Base-by-base conservation (phyloP, 2,888 invertebrate genomes). In the Phengaris alcon region DNA sequence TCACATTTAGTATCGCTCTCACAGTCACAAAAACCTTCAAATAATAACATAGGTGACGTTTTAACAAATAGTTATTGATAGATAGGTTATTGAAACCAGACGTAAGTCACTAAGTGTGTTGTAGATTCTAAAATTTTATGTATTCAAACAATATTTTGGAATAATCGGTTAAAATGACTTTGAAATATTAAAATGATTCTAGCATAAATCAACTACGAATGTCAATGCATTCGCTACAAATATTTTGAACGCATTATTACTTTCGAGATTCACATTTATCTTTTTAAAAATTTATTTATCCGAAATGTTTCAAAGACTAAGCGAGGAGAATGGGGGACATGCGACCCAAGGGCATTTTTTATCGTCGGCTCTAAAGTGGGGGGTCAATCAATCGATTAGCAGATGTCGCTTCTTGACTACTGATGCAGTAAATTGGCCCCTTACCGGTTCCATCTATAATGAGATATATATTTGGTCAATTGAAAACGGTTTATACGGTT, bases 351-450 rank as follows among this genome's bases (percentile, higher is more conserved):
- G 82, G 86, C 84, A 86, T 86, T 90, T 90, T 90, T 88, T 91
- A 87, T 85, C 87, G 84, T 78, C 82, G 83, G 79, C 83, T 82
- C 81, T 83, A 88, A 90, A 87, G 88, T 87, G 86, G 88, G 35
- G 70, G 89, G 89, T 89, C 90, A 91, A 91, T 91, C 91, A 90
- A 91, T 92, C 92, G 91, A 92, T 93, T 91, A 91, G 87, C 90
- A 91, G 90, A 91, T 89, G 92, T 90, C 90, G 88, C 88, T 84
- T 85, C 89, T 88, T 89, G 91, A 86, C 90, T 90, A 89, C 87
- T 90, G 89, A 87, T 83, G 90, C 91, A 90, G 85, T 88, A 92
- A 92, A 93, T 93, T 91, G 91, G 85, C 83, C 87, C 87, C 84
- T 90, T 87, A 87, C 86, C 85, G 84, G 82, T 74, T 72, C 35